These are phyloP conservation scores for Emys orbicularis DNA, from an alignment of 2,797 vertebrate genomes.

Conservation along the genomic window DNA sequence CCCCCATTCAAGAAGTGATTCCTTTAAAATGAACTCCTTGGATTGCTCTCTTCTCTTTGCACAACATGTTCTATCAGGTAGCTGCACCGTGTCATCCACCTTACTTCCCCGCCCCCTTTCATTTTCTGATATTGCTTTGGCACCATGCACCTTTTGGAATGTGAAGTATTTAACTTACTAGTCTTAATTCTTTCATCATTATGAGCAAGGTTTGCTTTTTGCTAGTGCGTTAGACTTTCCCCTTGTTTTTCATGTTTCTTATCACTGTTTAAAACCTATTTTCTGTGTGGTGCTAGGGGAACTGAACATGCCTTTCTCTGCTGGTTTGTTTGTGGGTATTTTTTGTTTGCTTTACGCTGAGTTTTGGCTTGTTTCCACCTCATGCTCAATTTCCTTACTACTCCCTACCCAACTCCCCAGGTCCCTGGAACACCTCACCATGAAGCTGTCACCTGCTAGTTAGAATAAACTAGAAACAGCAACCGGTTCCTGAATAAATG, in stretches of 20 bases:
- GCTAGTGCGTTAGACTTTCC: accelerated
- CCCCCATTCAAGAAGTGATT: accelerated
- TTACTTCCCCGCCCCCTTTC: accelerated
- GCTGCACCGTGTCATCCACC: accelerated
- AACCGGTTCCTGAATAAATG: not conserved
- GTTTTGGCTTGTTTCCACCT: constrained; percentile 54
- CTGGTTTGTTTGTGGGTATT: constrained; percentile 31
- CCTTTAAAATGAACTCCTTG: not conserved
- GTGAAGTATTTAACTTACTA: accelerated
- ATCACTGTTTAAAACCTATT: not conserved
- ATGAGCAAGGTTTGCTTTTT: accelerated
- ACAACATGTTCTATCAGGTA: not conserved
- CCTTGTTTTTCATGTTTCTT: not conserved
- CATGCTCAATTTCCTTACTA: constrained; percentile 16
- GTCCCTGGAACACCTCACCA: not conserved
- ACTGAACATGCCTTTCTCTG: not conserved
- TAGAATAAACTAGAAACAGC: not conserved
- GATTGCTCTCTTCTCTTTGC: not conserved
- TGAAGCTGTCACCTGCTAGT: constrained; percentile 28
- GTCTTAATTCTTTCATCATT: accelerated
- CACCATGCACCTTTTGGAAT: accelerated
- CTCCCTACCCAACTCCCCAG: not conserved
- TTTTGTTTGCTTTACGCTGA: constrained; percentile 44
- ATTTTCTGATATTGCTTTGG: accelerated
- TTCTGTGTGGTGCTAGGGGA: not conserved